phyloP scores from a whole-genome alignment of 2,797 vertebrate species.

The Pangasius sanitwongsei region DNA sequence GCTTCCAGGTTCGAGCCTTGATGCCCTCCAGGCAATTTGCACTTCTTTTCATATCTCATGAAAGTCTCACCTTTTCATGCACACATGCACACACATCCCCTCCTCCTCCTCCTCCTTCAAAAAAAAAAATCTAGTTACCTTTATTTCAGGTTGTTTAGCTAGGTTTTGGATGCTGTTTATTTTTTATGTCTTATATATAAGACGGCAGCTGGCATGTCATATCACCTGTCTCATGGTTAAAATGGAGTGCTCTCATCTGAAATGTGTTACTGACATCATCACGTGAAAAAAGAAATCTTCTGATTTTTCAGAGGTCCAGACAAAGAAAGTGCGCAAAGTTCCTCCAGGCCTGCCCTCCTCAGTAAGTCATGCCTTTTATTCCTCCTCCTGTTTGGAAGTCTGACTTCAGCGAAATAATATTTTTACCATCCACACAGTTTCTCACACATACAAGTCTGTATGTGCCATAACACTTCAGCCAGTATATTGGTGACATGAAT shows the following conservation, averaged over 20 bases:
- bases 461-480: neutral
- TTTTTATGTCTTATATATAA: neutral
- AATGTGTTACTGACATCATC: constrained; percentile 27
- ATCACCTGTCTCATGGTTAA: neutral
- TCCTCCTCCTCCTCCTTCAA: constrained; percentile 55
- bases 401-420: neutral
- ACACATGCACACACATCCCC: constrained; percentile 45
- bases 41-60: constrained; percentile 66
- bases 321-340: constrained; percentile 97
- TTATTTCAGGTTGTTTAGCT: neutral
- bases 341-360: constrained; percentile 96
- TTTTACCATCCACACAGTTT: neutral
- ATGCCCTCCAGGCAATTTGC: constrained; percentile 51
- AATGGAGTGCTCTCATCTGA: constrained; percentile 14
- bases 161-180: neutral
- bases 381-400: neutral
- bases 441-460: neutral
- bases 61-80: constrained; percentile 66
- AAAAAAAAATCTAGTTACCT: constrained; percentile 52
- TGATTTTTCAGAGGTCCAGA: constrained; percentile 83
- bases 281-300: neutral
- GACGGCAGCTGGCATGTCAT: neutral
- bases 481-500: neutral
- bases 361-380: constrained; percentile 79
- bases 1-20: constrained; percentile 59